Base-by-base conservation (phyloP, 2,797 vertebrate species). In the Enteromius treurensis region DNA sequence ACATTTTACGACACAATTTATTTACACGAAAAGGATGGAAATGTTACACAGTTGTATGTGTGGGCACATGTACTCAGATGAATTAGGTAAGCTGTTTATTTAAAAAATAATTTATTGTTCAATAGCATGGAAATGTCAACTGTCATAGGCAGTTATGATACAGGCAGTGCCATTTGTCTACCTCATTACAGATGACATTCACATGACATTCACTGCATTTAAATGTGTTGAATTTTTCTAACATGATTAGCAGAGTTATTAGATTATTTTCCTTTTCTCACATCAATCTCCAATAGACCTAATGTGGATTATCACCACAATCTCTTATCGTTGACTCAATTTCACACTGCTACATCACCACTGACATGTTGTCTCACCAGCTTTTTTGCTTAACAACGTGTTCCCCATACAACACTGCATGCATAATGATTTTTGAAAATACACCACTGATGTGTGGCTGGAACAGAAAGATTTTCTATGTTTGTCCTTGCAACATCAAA, bases 161-260 rank as follows among this genome's bases (percentile, higher is more conserved):
- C n/a, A 58, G 34, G 13, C 19, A 47, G 26, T 23, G 23, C 62
- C 29, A 60, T 51, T 32, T 51, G 45, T 80, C 67, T 15, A 73
- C 21, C 55, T 74, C 21, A 81, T 74, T 64, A 64, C 15, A 60
- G 55, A 80, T 47, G 9, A 62, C 10, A 71, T 62, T 42, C 19
- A 73, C 53, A 60, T 47, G 9, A 47, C 15, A 71, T 60, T 42
- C 26, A 73, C 21, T 37, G 53, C 14, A 42, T 85, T 42, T 62
- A 68, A 64, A 55, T 77, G 55, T n/a, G 81, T 47, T 40, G 47
- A 15, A 29, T 42, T 51, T 70, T 74, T 79, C n/a, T 80, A 68
- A 55, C 65, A 68, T 73, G 62, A 80, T 79, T 60, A n/a, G 4
- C 21, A 80, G 40, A 40, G 19, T 68, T 70, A 70, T 80, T 70